Conservation (phyloP, 2,797 vertebrate species). For the Botia almorhae region DNA sequence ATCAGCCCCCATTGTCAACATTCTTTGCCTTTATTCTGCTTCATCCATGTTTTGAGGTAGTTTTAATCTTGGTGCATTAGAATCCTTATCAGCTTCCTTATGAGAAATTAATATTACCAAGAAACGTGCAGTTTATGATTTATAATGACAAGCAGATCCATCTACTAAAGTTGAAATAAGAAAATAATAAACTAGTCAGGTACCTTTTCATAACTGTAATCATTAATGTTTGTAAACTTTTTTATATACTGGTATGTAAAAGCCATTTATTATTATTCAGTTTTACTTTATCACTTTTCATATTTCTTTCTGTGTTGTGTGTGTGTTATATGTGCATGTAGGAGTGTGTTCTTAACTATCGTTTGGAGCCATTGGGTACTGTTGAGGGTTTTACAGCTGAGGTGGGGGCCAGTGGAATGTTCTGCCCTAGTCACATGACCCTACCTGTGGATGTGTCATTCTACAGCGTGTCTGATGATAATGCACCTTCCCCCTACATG, state of each 20-base stretch:
- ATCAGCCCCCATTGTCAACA: background rate
- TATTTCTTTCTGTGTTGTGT: too few species aligned
- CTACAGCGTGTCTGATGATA: constrained; percentile 98
- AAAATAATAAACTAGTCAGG: too few species aligned
- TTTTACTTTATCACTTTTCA: background rate
- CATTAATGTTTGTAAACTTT: background rate
- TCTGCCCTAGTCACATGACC: constrained; percentile 97
- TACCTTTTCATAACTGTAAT: too few species aligned
- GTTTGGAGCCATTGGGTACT: constrained; percentile 89
- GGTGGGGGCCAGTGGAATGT: constrained; percentile 95
- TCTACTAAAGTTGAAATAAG: too few species aligned
- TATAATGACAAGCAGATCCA: background rate
- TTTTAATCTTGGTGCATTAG: too few species aligned
- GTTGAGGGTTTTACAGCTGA: constrained; percentile 95
- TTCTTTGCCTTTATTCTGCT: background rate
- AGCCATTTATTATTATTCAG: too few species aligned
- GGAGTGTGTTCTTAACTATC: constrained; percentile 98
- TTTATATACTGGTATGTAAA: too few species aligned
- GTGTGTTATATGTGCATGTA: constrained; percentile 61
- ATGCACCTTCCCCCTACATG: constrained; percentile 98
- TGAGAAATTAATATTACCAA: background rate
- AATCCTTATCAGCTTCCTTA: background rate
- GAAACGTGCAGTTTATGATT: background rate
- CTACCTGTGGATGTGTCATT: constrained; percentile 96
- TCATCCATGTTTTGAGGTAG: too few species aligned